Conservation (phyloP, 1,140 invertebrate species). For the Centruroides sculpturatus region DNA sequence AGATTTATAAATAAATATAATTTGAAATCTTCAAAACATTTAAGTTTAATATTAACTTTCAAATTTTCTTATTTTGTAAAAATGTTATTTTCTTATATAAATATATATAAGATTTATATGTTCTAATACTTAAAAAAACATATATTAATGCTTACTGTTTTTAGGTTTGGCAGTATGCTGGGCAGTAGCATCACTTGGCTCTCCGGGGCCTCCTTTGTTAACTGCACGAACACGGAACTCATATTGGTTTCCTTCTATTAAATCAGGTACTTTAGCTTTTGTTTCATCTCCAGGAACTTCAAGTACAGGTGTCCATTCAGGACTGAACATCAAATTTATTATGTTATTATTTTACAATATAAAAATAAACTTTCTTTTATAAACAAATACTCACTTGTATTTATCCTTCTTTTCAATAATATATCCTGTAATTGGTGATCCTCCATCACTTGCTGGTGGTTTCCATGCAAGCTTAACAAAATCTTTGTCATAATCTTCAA, state of each 20-base stretch:
- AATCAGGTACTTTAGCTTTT: conserved; percentile 62
- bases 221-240: conserved; percentile 65
- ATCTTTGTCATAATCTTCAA: conserved; percentile 82
- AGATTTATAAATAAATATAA: too few species aligned
- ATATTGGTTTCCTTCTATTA: conserved; percentile 79
- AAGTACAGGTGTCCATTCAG: conserved; percentile 73
- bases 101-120: too few species aligned
- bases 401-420: conserved; percentile 93
- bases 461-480: conserved; percentile 93
- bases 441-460: conserved; percentile 68
- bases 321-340: conserved; percentile 29
- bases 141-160: conserved; percentile 36
- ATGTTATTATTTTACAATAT: neutral
- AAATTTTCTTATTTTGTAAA: too few species aligned
- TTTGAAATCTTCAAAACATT: too few species aligned
- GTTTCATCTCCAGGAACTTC: conserved; percentile 69
- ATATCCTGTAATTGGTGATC: conserved; percentile 78
- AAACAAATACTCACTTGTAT: conserved; percentile 35
- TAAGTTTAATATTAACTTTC: too few species aligned
- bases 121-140: too few species aligned
- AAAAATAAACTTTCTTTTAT: neutral
- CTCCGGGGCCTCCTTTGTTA: conserved; percentile 35
- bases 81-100: too few species aligned
- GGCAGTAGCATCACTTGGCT: conserved; percentile 74
- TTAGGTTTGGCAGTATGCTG: conserved; percentile 82